A percentile compares a stretch with the other conserved stretches of the same genome.
Conservation (phyloP, 2,797 vertebrate species). For the Cyclura pinguis region DNA sequence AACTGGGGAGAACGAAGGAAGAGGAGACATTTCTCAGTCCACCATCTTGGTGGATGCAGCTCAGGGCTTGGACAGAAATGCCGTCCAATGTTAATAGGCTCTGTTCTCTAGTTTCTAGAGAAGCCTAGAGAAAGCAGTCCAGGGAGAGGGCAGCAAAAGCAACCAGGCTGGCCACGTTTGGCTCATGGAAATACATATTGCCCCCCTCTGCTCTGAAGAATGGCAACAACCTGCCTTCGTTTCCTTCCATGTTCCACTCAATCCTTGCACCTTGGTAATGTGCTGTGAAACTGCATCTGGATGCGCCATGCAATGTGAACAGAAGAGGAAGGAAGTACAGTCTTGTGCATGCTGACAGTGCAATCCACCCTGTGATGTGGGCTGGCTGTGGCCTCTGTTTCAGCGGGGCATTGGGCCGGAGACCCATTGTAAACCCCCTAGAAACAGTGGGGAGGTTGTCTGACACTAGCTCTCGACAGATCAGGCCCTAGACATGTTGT, state of each 20-base stretch:
- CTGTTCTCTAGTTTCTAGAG: rapidly evolving
- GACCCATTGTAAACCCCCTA: too few species aligned
- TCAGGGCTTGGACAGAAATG: constrained; percentile 73
- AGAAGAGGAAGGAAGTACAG: not conserved
- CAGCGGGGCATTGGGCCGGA: too few species aligned
- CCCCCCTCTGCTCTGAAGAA: rapidly evolving
- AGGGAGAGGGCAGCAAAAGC: too few species aligned
- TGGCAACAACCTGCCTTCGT: not conserved
- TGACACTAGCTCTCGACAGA: too few species aligned
- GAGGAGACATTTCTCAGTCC: constrained; percentile 53
- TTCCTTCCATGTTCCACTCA: not conserved
- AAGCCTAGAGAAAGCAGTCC: not conserved
- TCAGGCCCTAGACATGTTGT: not conserved
- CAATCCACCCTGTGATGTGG: not conserved
- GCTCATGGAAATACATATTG: too few species aligned
- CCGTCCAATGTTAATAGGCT: constrained; percentile 69
- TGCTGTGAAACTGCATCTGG: not conserved
- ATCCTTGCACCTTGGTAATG: not conserved
- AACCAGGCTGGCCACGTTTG: not conserved
- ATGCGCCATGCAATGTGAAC: not conserved
- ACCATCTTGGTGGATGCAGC: constrained; percentile 65
- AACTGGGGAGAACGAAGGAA: constrained; percentile 51
- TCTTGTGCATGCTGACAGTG: not conserved
- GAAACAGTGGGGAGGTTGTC: not conserved
- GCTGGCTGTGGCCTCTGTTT: not conserved